Evolutionary conservation across 2,888 invertebrate species (phyloP).

Genomic region (Acanthopleura granulata): DNA sequence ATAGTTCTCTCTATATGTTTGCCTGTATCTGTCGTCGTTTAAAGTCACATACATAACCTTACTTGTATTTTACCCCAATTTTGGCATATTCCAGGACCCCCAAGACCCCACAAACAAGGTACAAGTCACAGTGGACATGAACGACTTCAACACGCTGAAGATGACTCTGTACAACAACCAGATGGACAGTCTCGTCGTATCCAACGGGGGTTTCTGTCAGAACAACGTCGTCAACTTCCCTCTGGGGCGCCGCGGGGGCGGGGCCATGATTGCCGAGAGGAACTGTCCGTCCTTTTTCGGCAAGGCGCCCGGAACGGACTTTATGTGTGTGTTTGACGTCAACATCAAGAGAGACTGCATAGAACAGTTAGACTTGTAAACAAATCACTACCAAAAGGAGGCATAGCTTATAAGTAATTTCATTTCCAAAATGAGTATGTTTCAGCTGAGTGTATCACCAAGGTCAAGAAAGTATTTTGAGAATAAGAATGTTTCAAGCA

Average conservation of each 20-base stretch:
- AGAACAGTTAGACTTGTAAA: too few species aligned
- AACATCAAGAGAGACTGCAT: background rate
- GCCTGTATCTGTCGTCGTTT: too few species aligned
- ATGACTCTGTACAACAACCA: background rate
- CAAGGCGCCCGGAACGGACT: background rate
- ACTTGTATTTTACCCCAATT: too few species aligned
- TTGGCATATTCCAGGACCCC: background rate
- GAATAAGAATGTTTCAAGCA: too few species aligned
- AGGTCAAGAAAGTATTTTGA: too few species aligned
- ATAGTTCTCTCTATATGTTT: too few species aligned
- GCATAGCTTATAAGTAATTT: too few species aligned
- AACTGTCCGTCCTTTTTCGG: background rate
- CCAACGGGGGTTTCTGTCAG: background rate
- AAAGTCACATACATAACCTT: too few species aligned
- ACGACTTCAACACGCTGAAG: background rate
- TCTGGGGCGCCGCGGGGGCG: background rate
- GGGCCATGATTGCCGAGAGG: background rate
- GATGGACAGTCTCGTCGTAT: background rate
- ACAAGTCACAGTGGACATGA: background rate
- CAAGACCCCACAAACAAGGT: background rate
- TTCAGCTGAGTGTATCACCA: too few species aligned
- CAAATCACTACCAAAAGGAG: too few species aligned
- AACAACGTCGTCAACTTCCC: constrained; percentile 5
- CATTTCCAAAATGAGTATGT: too few species aligned
- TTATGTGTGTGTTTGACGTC: background rate